A percentile compares a stretch with the other conserved stretches of the same genome.
These are phyloP conservation scores for Cliona cf. orientalis DNA, from an alignment of 37 sponge, comb jelly and placozoan species.

Conservation along the genomic window DNA sequence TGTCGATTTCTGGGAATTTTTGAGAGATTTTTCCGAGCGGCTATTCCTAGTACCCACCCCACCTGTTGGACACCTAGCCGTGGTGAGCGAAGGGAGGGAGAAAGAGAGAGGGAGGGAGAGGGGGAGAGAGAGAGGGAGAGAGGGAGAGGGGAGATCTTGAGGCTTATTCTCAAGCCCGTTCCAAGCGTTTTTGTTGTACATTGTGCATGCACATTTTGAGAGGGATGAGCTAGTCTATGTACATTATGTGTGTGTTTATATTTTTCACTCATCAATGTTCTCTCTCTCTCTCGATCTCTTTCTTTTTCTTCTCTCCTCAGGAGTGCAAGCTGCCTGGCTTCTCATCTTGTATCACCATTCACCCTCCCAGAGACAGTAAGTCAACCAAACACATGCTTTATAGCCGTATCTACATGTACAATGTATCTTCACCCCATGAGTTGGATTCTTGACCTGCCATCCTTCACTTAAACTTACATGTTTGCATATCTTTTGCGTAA, in stretches of 20 bases:
- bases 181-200: neutral
- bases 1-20: slow-evolving; percentile 47
- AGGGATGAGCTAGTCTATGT: neutral
- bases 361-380: slow-evolving; percentile 52
- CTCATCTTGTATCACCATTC: slow-evolving; percentile 14
- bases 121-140: too few relatives aligned
- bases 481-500: too few relatives aligned
- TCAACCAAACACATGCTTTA: too few relatives aligned
- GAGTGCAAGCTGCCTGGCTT: slow-evolving; percentile 46
- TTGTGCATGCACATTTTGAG: neutral
- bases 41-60: slow-evolving; percentile 65
- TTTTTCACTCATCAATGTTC: neutral
- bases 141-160: too few relatives aligned
- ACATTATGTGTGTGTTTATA: neutral
- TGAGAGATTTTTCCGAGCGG: slow-evolving; percentile 38
- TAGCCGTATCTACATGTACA: too few relatives aligned
- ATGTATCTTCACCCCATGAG: too few relatives aligned
- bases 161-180: too few relatives aligned
- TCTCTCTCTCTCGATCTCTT: slow-evolving; percentile 4
- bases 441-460: too few relatives aligned
- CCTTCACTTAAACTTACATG: too few relatives aligned
- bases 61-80: slow-evolving; percentile 52
- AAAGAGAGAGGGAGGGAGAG: too few relatives aligned
- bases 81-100: slow-evolving; percentile 40
- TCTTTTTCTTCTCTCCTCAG: slow-evolving; percentile 13